Conservation (phyloP, 2,797 vertebrate genomes). For the Pagetopsis macropterus region DNA sequence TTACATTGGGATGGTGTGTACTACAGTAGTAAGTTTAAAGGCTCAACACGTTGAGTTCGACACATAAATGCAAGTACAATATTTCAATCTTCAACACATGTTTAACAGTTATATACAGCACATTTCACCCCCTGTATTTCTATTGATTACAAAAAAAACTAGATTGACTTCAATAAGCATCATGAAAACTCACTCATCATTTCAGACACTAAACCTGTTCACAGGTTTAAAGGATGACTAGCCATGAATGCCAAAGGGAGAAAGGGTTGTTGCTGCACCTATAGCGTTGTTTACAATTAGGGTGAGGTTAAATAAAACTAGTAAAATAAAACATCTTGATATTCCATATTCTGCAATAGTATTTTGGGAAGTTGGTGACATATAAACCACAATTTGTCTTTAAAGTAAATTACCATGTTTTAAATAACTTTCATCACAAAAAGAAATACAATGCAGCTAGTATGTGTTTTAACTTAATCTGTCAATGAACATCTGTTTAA, state of each 20-base stretch:
- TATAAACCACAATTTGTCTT: not conserved
- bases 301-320: not conserved
- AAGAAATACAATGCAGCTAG: not conserved
- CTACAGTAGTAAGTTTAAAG: not conserved
- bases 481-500: not conserved
- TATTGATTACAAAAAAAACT: not conserved
- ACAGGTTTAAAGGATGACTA: not conserved
- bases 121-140: not conserved
- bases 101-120: not conserved
- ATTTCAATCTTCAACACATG: not conserved
- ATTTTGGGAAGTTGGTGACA: not conserved
- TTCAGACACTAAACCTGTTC: constrained; percentile 27
- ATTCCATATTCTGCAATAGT: not conserved
- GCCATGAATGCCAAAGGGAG: not conserved
- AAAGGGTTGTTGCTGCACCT: constrained; percentile 19
- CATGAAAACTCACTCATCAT: constrained; percentile 44
- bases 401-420: too few species aligned
- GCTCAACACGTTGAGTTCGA: not conserved
- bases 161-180: constrained; percentile 29
- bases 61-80: not conserved
- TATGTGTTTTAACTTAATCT: not conserved
- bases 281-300: not conserved
- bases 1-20: not conserved
- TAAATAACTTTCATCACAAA: not conserved
- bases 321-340: too few species aligned